Evolutionary conservation across 2,888 invertebrate genomes (phyloP).

Genomic region (Ferrisia virgata): DNA sequence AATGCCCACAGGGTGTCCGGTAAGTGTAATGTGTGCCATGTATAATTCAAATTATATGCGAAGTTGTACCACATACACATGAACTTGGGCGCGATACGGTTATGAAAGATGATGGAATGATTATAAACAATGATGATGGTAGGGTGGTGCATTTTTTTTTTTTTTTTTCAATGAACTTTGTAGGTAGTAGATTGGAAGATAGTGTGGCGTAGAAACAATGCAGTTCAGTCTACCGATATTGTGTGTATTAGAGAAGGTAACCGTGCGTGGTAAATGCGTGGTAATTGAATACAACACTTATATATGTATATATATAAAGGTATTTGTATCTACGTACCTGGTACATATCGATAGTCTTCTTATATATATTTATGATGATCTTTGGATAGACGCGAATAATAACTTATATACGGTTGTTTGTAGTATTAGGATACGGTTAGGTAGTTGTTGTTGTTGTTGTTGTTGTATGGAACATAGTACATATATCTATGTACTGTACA

Average conservation of each 20-base stretch:
- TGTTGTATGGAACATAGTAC: background rate
- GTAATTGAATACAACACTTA: conserved; percentile 7
- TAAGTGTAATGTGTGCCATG: background rate
- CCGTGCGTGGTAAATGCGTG: background rate
- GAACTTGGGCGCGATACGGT: background rate
- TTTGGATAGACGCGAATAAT: background rate
- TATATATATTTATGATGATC: too few relatives aligned
- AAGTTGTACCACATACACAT: too few relatives aligned
- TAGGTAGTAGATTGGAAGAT: too few relatives aligned
- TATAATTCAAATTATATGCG: background rate
- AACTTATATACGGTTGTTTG: too few relatives aligned
- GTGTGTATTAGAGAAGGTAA: background rate
- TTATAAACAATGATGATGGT: background rate
- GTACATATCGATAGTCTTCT: background rate
- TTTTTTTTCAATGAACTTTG: background rate
- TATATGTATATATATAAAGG: too few relatives aligned
- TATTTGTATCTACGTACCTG: too few relatives aligned
- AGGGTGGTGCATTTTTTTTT: background rate
- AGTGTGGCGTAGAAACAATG: too few relatives aligned
- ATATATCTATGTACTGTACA: too few relatives aligned
- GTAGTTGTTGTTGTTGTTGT: too few relatives aligned
- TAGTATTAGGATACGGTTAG: background rate
- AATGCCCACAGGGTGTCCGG: background rate
- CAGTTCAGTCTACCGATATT: background rate
- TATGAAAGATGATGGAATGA: background rate